Evolutionary conservation across 1,140 invertebrate species (phyloP).

Genomic region (Temnothorax longispinosus): DNA sequence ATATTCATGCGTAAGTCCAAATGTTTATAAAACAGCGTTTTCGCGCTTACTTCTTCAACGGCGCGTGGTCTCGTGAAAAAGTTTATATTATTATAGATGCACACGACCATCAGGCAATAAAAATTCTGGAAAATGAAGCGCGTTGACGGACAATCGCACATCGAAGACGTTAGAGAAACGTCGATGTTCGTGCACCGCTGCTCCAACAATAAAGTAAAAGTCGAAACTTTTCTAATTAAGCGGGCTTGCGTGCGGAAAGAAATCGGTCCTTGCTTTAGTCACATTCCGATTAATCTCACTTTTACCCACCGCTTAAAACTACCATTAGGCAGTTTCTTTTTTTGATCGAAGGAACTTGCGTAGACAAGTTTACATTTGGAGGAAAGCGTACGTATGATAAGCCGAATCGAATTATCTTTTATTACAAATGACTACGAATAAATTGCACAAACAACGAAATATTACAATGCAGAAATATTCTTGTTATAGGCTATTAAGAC

Average conservation of each 20-base stretch:
- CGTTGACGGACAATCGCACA: conserved; percentile 26
- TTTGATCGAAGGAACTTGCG: neutral
- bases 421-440: neutral
- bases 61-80: neutral
- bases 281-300: conserved; percentile 75
- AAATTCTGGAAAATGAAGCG: neutral
- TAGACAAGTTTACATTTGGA: conserved; percentile 2
- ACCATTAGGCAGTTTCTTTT: conserved; percentile 64
- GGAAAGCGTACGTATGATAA: neutral
- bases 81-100: neutral
- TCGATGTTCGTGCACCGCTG: conserved; percentile 50
- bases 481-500: too few relatives aligned
- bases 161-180: conserved; percentile 57
- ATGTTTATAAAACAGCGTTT: conserved; percentile 43
- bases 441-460: neutral
- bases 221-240: conserved; percentile 82
- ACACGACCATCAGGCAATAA: neutral
- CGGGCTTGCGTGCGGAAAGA: conserved; percentile 75
- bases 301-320: conserved; percentile 52
- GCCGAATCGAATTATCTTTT: neutral
- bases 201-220: conserved; percentile 68
- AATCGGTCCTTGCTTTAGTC: conserved; percentile 73
- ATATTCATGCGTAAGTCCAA: conserved; percentile 46
- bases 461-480: too few relatives aligned
- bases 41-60: neutral